Base-by-base conservation (phyloP, 2,113 vertebrate genomes). In the Paramisgurnus dabryanus region DNA sequence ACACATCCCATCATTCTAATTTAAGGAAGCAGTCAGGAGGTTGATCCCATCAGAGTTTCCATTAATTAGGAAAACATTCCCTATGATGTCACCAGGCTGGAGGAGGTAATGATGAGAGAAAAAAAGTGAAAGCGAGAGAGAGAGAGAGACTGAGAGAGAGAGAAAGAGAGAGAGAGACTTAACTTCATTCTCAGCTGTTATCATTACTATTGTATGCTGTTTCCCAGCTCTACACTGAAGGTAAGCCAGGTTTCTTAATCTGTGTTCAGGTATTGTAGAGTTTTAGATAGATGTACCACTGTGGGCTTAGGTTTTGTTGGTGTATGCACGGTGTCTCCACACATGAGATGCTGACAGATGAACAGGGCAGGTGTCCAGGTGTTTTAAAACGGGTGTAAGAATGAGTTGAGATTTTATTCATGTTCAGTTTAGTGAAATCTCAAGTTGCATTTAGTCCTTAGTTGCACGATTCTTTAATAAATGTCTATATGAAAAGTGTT, bases 11-110 rank as follows among this genome's bases (percentile, higher is more conserved):
- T 84, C 89, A 84, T 87, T 83, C 76, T 50, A 27, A 49, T 63
- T 55, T 41, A 40, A 40, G 60, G 18, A 43, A 53, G 9, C 70
- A 57, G 64, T 84, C 60, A 76, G 74, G 64, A 81, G 82, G 67
- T 11, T 27, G 65, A 77, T 72, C 84, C 84, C 84, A 82, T 86
- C 86, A 91, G 82, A 89, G 82, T 90, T 91, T 88, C 83, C 87
- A 86, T 82, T 89, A 87, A 84, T 88, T 89, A 80, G 43, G 6
- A 80, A 81, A 77, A 66, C 67, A 34, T 74, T 80, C 85, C 18
- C 41, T 68, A 76, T 85, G 81, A 82, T 85, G 86, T 89, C 80
- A 87, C 81, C 68, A 85, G 86, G 80, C 72, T 77, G 72, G 70
- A 81, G 68, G 68, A 57, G 64, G 66, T 73, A 68, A 65, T 71